Evolutionary conservation across 2,113 vertebrate species (phyloP).

Genomic region (Tupaia tana): DNA sequence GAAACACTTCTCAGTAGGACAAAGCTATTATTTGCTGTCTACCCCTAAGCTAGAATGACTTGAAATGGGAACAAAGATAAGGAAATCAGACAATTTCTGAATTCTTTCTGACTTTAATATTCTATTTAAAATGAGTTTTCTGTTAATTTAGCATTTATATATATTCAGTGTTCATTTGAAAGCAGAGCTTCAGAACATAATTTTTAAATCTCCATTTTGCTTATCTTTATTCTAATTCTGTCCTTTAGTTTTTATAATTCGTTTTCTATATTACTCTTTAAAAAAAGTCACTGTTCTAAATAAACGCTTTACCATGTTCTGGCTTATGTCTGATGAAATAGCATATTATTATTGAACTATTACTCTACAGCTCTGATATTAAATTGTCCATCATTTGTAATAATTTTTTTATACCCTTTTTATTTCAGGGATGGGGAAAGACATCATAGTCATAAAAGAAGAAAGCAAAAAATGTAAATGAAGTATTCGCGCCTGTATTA

Average conservation of each 20-base stretch:
- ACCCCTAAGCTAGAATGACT: not conserved
- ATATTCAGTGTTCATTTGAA: conserved; percentile 34
- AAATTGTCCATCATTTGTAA: conserved; percentile 39
- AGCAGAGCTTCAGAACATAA: not conserved
- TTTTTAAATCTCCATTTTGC: not conserved
- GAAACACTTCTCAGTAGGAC: not conserved
- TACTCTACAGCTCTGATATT: conserved; percentile 38
- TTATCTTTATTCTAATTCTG: not conserved
- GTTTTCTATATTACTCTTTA: not conserved
- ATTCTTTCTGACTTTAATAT: not conserved
- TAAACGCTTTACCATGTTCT: not conserved
- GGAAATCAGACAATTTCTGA: not conserved
- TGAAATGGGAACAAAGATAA: not conserved
- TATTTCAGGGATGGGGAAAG: conserved; percentile 90
- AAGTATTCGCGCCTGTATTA: not conserved
- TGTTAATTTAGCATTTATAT: not conserved
- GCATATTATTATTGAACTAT: conserved; percentile 1
- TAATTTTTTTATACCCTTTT: conserved; percentile 43
- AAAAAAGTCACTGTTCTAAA: conserved; percentile 30
- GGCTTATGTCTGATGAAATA: conserved; percentile 7
- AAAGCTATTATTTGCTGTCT: not conserved
- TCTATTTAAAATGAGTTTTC: not conserved
- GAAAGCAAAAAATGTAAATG: conserved; percentile 82
- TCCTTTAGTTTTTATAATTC: conserved; percentile 10
- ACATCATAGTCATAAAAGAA: conserved; percentile 89